These are phyloP conservation scores for Luehdorfia chinensis DNA, from an alignment of 1,140 invertebrate genomes.

Conservation along the genomic window DNA sequence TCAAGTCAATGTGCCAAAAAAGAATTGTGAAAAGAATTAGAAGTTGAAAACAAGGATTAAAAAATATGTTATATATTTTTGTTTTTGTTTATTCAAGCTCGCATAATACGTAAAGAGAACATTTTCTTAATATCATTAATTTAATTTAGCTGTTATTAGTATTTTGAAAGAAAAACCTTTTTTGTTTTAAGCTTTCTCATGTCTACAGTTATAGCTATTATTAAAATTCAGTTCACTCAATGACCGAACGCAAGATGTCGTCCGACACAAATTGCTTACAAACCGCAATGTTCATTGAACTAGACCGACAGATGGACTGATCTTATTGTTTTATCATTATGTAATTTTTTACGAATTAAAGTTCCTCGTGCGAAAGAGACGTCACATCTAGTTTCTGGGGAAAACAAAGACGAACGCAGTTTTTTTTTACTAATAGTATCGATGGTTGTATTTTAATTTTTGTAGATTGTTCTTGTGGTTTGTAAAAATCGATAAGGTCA, in stretches of 20 bases:
- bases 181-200: too few species aligned
- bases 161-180: too few species aligned
- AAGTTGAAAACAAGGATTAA: too few species aligned
- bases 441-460: background rate
- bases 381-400: background rate
- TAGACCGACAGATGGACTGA: slow-evolving; percentile 32
- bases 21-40: too few species aligned
- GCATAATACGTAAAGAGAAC: too few species aligned
- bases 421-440: background rate
- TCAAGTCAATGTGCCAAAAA: too few species aligned
- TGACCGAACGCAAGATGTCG: slow-evolving; percentile 29
- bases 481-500: slow-evolving; percentile 7
- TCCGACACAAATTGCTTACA: slow-evolving; percentile 30
- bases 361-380: slow-evolving; percentile 15
- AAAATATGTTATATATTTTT: too few species aligned
- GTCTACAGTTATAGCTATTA: background rate
- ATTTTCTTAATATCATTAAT: too few species aligned
- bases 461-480: slow-evolving; percentile 11
- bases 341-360: slow-evolving; percentile 9
- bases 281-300: slow-evolving; percentile 34
- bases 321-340: slow-evolving; percentile 24
- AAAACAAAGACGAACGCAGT: background rate
- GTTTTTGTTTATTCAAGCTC: too few species aligned
- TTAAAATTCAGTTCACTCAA: slow-evolving; percentile 6
- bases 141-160: too few species aligned